These are phyloP conservation scores for Rotaria sp. DNA, from an alignment of 2,888 invertebrate species.

Conservation along the genomic window DNA sequence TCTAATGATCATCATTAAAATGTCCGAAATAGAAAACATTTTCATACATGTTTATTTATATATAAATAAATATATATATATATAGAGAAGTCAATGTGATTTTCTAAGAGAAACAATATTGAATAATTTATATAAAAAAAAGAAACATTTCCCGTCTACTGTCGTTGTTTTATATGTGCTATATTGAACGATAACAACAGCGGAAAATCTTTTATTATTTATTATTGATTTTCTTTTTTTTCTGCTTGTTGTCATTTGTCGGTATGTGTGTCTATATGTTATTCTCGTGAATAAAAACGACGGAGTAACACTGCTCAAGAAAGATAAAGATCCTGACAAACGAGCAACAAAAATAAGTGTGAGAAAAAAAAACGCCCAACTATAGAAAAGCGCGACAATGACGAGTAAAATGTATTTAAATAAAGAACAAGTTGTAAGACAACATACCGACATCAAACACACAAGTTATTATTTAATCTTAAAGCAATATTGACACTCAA, in stretches of 20 bases:
- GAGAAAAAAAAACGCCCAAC: neutral
- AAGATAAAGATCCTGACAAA: neutral
- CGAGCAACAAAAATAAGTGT: neutral
- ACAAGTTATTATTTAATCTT: neutral
- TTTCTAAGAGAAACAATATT: neutral
- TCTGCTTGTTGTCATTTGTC: neutral
- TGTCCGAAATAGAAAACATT: neutral
- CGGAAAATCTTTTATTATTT: neutral
- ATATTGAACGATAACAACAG: neutral
- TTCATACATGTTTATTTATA: no score
- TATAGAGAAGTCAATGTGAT: no score
- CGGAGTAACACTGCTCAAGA: neutral
- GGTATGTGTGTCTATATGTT: neutral
- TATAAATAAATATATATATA: no score
- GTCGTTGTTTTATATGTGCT: neutral
- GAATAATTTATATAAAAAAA: neutral
- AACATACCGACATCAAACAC: neutral
- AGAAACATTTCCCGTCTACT: no score
- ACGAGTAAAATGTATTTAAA: neutral
- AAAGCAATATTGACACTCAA: neutral
- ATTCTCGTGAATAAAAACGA: neutral
- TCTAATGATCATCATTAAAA: neutral
- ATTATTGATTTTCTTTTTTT: constrained; percentile 1
- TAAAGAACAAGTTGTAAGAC: neutral
- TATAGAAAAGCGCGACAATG: neutral